Percentiles rank a stretch among this genome's conserved stretches.
Conservation (phyloP, 2,113 vertebrate species). For the Dipodomys spectabilis region DNA sequence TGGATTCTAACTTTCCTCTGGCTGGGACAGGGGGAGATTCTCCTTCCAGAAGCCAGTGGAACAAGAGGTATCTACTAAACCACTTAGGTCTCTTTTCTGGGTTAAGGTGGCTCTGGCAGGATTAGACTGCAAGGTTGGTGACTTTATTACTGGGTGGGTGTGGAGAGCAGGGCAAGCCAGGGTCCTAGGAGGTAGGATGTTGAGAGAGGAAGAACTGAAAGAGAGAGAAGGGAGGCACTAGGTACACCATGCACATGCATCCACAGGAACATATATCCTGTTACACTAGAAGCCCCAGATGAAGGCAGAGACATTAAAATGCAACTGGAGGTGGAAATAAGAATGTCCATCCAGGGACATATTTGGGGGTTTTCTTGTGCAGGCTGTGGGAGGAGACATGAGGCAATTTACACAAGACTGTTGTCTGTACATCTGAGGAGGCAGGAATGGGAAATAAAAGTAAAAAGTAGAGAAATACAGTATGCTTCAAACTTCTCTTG, state of each 20-base stretch:
- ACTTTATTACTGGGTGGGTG: background rate
- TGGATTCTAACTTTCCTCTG: background rate
- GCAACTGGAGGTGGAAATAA: background rate
- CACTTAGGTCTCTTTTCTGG: background rate
- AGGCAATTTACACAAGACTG: background rate
- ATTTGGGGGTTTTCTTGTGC: background rate
- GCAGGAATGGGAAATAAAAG: background rate
- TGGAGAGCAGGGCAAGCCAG: background rate
- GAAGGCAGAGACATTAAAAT: background rate
- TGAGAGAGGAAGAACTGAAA: no score
- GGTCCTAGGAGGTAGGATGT: background rate
- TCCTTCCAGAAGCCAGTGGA: background rate
- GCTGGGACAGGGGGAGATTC: background rate
- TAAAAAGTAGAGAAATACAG: background rate
- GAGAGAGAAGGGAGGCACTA: no score
- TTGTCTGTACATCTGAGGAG: background rate
- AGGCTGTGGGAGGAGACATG: background rate
- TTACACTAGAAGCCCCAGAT: background rate
- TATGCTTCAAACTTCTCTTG: background rate
- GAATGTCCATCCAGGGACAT: background rate
- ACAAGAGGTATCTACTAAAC: background rate
- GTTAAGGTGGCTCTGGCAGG: background rate
- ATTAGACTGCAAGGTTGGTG: background rate
- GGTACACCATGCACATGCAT: no score
- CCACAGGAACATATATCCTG: background rate